Base-by-base conservation (phyloP, 1,140 invertebrate species). In the Panagrolaimus sp. region DNA sequence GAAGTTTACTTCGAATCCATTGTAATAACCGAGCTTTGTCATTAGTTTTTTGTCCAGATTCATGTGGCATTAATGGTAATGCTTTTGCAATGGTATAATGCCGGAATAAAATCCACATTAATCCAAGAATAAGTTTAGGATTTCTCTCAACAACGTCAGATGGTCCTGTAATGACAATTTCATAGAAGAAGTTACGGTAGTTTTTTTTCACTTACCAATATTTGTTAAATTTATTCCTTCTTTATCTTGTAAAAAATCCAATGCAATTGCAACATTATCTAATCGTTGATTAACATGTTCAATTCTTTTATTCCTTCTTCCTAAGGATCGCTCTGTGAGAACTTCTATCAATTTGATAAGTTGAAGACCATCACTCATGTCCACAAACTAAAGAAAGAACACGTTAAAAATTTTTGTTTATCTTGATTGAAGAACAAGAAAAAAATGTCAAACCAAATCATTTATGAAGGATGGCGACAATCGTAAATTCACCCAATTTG, bases 21-120 rank as follows among this genome's bases (percentile, higher is more conserved):
- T 89, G 89, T 82, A 94, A 88, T 70, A 95, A 84, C 77, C 90
- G 89, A 64, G 51, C 51, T 57, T 57, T 57, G 20, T 71, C 68
- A 38, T 76, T 73, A 14, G 75, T 75, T 9, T 72, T 77, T 77
- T 70, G 9, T 47, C 20, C n/a, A 44, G 23, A 31, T 44, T 23
- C 31, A 16, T 16, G 25, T 42, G 51, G 16, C 8, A 27, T 23
- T 16, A 57, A 20, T 57, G 51, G 51, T 75, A 74, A 11, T 68
- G 75, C 47, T 42, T 48, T 68, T 68, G 46, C 63, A 76, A 95
- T 94, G 66, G 92, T 93, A 83, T 94, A 95, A 83, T 95, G 92
- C 44, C 94, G 86, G 86, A 94, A 94, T 13, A 95, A 86, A 0
- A 91, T 93, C 92, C 92, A 95, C 89, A 95, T 92, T 82, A 95